Base-by-base conservation (phyloP, 2,797 vertebrate genomes). In the Argyrosomus regius region DNA sequence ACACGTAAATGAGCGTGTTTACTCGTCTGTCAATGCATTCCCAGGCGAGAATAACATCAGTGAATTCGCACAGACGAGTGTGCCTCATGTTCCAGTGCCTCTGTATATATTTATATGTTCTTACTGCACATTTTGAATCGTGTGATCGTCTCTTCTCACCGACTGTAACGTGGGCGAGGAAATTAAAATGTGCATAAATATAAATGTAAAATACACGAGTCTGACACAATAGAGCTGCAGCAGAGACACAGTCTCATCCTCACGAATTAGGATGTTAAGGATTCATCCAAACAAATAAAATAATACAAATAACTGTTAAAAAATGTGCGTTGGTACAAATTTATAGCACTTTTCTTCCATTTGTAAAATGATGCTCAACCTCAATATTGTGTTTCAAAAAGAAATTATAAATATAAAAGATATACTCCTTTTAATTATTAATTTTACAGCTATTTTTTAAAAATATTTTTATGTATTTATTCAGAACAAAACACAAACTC, bases 1-100 rank as follows among this genome's bases (percentile, higher is more conserved):
- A 79, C 39, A 50, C 16, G 0, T 57, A 20, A 80, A 79, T 68
- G 57, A 69, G 57, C 18, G 72, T 77, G 76, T 92, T 89, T 82
- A 79, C 65, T 75, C 56, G 70, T 77, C 61, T 72, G 73, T 78
- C 66, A 53, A 53, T 84, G 71, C 35, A 43, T 72, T 82, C 60
- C 50, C 43, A 58, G 62, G 52, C 48, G 8, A 71, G 59, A 80
- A 75, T 74, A 72, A 61, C 61, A 31, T 75, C 20, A 22, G 20
- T 31, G 24, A 46, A 39, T 65, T 76, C 54, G 41, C 49, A 63
- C 45, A 67, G 71, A 79, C 46, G 72, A 68, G 28, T 54, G 62
- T 3, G 50, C 48, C 71, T 62, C 12, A 11, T 6, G 11, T 59
- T 9, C 20, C 24, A 13, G 3, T 13, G 3, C 12, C n/a, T n/a